Evolutionary conservation across 2,113 vertebrate genomes (phyloP).

Genomic region (Chascanopsetta lugubris): DNA sequence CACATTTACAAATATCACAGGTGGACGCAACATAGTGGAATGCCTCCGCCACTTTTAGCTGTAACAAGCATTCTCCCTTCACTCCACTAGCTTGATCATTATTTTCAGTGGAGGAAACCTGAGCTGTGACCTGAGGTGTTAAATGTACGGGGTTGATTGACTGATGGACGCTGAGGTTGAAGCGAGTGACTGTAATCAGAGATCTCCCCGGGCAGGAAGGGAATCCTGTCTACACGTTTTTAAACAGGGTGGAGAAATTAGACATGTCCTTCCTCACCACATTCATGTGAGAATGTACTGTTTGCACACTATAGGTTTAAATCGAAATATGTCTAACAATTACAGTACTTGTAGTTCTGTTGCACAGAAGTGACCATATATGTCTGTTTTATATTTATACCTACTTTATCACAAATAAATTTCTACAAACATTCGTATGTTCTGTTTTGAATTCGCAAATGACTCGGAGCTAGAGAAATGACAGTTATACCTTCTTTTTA

Average conservation of each 20-base stretch:
- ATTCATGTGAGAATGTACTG: constrained; percentile 67
- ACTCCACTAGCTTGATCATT: constrained; percentile 53
- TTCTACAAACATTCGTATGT: constrained; percentile 69
- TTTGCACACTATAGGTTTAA: constrained; percentile 65
- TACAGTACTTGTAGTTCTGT: constrained; percentile 67
- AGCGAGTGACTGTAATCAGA: constrained; percentile 70
- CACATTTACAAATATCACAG: constrained; percentile 33
- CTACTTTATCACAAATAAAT: constrained; percentile 82
- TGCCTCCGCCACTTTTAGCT: constrained; percentile 48
- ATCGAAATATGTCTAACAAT: constrained; percentile 63
- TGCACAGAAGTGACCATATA: constrained; percentile 76
- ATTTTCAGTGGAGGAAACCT: constrained; percentile 56
- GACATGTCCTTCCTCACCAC: constrained; percentile 58
- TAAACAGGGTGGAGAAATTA: constrained; percentile 65
- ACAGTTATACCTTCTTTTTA: constrained; percentile 11
- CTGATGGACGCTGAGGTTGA: constrained; percentile 65
- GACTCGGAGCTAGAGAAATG: not conserved
- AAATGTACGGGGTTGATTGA: constrained; percentile 63
- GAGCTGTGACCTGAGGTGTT: constrained; percentile 66
- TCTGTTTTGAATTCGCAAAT: constrained; percentile 34
- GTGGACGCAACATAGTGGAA: constrained; percentile 39
- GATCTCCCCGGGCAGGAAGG: constrained; percentile 50
- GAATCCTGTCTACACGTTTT: constrained; percentile 66
- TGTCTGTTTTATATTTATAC: constrained; percentile 85
- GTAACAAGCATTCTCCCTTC: constrained; percentile 32